Evolutionary conservation across 2,797 vertebrate genomes (phyloP).

Genomic region (Carapus acus): DNA sequence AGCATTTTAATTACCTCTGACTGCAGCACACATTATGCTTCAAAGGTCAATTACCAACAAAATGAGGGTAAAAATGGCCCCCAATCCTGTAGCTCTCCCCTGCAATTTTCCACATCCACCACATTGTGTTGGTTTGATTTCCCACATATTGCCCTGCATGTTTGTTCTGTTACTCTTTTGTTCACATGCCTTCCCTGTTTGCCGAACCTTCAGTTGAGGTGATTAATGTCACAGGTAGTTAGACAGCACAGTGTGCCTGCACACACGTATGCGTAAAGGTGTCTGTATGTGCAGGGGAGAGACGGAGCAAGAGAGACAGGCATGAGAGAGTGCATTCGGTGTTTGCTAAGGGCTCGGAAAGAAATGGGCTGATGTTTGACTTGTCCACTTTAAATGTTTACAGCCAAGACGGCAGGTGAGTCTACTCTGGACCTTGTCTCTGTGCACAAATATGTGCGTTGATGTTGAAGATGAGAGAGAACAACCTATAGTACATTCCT

Average conservation of each 20-base stretch:
- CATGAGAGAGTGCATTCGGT: slow-evolving; percentile 45
- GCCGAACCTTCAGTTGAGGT: slow-evolving; percentile 88
- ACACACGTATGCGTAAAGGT: neutral
- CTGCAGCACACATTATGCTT: slow-evolving; percentile 90
- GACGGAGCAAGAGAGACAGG: neutral
- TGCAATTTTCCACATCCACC: slow-evolving; percentile 84
- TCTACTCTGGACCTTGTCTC: slow-evolving; percentile 65
- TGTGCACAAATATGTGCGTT: slow-evolving; percentile 55
- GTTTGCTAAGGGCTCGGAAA: slow-evolving; percentile 74
- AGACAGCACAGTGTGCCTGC: slow-evolving; percentile 36
- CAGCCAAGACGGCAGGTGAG: slow-evolving; percentile 80
- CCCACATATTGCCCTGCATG: slow-evolving; percentile 77
- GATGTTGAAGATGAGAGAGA: slow-evolving; percentile 48
- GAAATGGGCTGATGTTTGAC: slow-evolving; percentile 81
- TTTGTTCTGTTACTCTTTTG: slow-evolving; percentile 58
- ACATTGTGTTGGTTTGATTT: slow-evolving; percentile 75
- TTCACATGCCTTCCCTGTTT: slow-evolving; percentile 81
- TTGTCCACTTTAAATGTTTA: slow-evolving; percentile 79
- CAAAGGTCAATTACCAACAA: slow-evolving; percentile 96
- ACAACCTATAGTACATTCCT: too few relatives aligned
- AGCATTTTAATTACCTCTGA: slow-evolving; percentile 89
- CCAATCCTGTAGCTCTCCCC: slow-evolving; percentile 80
- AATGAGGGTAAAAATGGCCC: slow-evolving; percentile 85
- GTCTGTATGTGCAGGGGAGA: neutral
- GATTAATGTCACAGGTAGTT: slow-evolving; percentile 83